A percentile compares a stretch with the other conserved stretches of the same genome.
Conservation (phyloP, 2,113 vertebrate species). For the Oreocharis arfaki region DNA sequence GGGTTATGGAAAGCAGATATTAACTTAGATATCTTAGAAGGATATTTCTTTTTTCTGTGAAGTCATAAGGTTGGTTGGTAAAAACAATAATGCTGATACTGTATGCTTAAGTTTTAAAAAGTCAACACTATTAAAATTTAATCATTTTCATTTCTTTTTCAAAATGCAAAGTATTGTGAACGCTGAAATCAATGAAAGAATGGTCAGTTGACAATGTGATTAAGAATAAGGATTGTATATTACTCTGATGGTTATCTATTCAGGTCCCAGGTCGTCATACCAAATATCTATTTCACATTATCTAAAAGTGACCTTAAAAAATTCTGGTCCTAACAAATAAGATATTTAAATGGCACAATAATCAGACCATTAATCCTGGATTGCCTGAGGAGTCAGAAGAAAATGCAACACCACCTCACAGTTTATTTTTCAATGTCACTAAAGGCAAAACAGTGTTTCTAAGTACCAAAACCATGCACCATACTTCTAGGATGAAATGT, state of each 20-base stretch:
- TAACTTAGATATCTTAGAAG: not conserved
- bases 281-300: not conserved
- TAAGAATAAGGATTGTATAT: not conserved
- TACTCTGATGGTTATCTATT: not conserved
- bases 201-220: not conserved
- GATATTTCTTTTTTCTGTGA: not conserved
- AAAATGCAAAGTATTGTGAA: not conserved
- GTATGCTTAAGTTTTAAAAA: not conserved
- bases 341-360: not conserved
- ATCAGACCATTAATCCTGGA: not conserved
- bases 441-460: not conserved
- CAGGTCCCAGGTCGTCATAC: not conserved
- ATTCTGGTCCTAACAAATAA: not conserved
- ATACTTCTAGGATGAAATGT: not conserved
- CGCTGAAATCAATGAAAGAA: not conserved
- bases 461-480: not conserved
- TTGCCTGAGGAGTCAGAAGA: not conserved
- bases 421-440: not conserved
- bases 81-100: not conserved
- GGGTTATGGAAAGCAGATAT: not conserved
- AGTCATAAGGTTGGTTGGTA: not conserved
- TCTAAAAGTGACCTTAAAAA: not conserved
- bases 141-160: not conserved
- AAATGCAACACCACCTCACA: not conserved
- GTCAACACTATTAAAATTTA: not conserved